phyloP scores from a whole-genome alignment of 2,888 invertebrate species.

The Meteorus colon region DNA sequence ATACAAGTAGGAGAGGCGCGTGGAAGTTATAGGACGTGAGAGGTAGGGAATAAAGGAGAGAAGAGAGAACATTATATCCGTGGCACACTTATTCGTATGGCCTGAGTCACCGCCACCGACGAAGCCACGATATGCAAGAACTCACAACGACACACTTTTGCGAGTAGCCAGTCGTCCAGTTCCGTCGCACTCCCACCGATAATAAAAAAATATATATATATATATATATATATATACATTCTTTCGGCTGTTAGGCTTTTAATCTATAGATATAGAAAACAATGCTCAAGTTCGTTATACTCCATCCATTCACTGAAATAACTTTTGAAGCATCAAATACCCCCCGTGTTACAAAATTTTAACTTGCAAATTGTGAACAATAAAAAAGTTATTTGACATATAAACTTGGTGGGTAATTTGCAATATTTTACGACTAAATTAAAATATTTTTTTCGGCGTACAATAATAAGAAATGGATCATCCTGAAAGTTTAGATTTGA shows the following conservation, averaged over 20 bases:
- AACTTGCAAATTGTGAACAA: background rate
- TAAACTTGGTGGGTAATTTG: too few species aligned
- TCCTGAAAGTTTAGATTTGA: too few species aligned
- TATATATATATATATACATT: background rate
- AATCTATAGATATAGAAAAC: background rate
- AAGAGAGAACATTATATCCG: constrained; percentile 38
- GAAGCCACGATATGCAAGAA: constrained; percentile 38
- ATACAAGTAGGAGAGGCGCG: background rate
- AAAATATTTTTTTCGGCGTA: too few species aligned
- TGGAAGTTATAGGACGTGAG: constrained; percentile 18
- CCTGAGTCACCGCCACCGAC: constrained; percentile 51
- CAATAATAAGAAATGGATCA: too few species aligned
- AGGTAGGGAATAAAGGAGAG: constrained; percentile 32
- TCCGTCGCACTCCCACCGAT: constrained; percentile 36
- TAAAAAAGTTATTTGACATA: background rate
- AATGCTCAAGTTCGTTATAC: too few species aligned
- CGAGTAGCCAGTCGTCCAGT: constrained; percentile 27
- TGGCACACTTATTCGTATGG: constrained; percentile 51
- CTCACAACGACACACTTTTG: constrained; percentile 46
- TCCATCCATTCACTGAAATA: too few species aligned
- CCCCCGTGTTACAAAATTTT: too few species aligned
- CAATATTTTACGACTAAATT: too few species aligned
- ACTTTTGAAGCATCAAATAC: too few species aligned
- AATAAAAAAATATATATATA: constrained; percentile 7
- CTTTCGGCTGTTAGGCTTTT: background rate